Evolutionary conservation across 2,797 vertebrate genomes (phyloP).

Genomic region (Ataeniobius toweri): DNA sequence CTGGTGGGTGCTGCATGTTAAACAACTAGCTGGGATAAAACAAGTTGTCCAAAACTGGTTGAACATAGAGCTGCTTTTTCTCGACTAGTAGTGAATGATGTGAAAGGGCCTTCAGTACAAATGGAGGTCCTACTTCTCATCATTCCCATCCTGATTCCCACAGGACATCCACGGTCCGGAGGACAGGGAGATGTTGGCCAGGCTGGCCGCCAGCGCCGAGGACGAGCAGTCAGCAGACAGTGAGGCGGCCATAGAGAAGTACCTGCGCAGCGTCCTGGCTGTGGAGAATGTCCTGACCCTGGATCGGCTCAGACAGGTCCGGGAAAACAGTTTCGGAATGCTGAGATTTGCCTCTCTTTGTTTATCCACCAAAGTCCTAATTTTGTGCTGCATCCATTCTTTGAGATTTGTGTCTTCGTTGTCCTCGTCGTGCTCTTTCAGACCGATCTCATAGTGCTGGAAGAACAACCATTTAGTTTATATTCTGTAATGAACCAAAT

Average conservation of each 20-base stretch:
- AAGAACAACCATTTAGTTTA: background rate
- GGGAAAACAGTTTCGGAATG: no score
- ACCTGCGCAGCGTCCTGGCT: conserved; percentile 90
- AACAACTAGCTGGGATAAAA: no score
- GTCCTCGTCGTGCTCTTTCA: background rate
- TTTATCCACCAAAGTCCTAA: background rate
- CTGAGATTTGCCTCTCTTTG: background rate
- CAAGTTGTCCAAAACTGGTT: no score
- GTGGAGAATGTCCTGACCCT: conserved; percentile 96
- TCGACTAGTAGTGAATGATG: background rate
- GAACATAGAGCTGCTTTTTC: no score
- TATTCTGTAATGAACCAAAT: background rate
- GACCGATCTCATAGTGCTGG: background rate
- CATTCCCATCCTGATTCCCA: background rate
- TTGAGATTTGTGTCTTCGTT: background rate
- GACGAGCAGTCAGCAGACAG: conserved; percentile 88
- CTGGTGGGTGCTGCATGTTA: background rate
- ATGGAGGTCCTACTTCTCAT: background rate
- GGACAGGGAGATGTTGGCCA: conserved; percentile 91
- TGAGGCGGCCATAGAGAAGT: conserved; percentile 93
- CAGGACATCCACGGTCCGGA: conserved; percentile 94
- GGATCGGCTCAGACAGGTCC: conserved; percentile 92
- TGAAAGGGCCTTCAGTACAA: background rate
- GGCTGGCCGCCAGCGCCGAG: conserved; percentile 89
- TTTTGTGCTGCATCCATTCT: background rate